Evolutionary conservation across 2,113 vertebrate species (phyloP), one percentile per base, ranked within the genome.

Genomic region (Neoarius graeffei): DNA sequence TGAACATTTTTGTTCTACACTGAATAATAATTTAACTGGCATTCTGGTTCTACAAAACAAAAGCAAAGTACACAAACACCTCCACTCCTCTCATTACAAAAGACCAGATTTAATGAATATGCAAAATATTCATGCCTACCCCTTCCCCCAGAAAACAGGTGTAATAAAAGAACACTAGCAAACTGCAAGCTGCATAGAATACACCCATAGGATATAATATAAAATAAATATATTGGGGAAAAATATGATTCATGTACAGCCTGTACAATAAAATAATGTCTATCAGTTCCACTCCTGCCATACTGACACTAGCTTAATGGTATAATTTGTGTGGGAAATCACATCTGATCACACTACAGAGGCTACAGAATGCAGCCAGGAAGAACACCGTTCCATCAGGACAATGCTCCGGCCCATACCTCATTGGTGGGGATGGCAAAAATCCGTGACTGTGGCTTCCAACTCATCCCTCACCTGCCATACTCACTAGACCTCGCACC

Each of bases 61-160:
- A 57, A 81, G 27, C 57, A 81, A 81, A 10, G 54, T n/a, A 59
- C 54, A 59, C 79, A 59, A 79, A 17, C 52, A 27, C n/a, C 6
- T 80, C 50, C 54, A 80, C 30, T 62, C 23, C 50, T 62, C 81
- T 83, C 81, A 83, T 83, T 83, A 64, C 48, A 83, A 83, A 48
- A 59, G 7, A 57, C 13, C 15, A 15, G 35, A 64, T 83, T 50
- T 83, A 35, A 83, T 83, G 35, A 83, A 62, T 83, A 83, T 83
- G 59, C 30, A 83, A 83, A 83, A 83, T 64, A 83, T 83, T 83
- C 81, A 64, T 83, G 30, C 20, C 30, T 35, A 64, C 30, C 59
- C 23, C 30, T 48, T 83, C 35, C 92, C 90, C 92, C 93, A 91
- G 89, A 94, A 91, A 83, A 83, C 7, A 2, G 9, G 59, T 82